Base-by-base conservation (phyloP, 2,113 vertebrate genomes). In the Elephas maximus region DNA sequence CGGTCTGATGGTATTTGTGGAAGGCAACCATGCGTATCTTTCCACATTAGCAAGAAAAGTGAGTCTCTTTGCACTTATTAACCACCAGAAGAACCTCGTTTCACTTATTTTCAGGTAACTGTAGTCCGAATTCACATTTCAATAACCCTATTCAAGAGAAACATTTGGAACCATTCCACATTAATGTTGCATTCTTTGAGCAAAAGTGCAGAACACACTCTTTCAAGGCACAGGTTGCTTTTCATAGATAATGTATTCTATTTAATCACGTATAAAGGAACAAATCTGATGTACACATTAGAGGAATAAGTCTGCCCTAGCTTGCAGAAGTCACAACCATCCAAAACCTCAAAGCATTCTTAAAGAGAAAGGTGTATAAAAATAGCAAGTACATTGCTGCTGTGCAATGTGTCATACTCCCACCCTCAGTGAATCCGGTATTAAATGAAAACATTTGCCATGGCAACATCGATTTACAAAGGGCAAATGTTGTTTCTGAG, bases 1-100 rank as follows among this genome's bases (percentile, higher is more conserved):
- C 95, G 8, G 37, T 37, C 37, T 37, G 37, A 37, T 37, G 37
- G 37, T 71, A 94, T 51, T 88, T 73, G 65, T 74, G n/a, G 86
- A 97, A 93, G 87, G 33, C 67, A 88, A 2, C 23, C 71, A 79
- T 37, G 21, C 95, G 8, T 83, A 74, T 69, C 45, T 94, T 96
- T 93, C 37, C 26, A 92, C 81, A 93, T 94, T 90, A 89, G 93
- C 63, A 73, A 79, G 90, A 92, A 97, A 96, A 93, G 87, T 73
- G 81, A 92, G 95, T 88, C 60, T 96, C 85, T 96, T 37, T 87
- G 90, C 57, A 88, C 84, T 94, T 96, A 96, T 93, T 95, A 97
- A 83, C 41, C 6, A n/a, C 91, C 60, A 65, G 94, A 44, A 97
- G 96, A 85, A 96, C 92, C 80, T 93, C 93, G 45, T 95, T 88